Evolutionary conservation across 1,140 invertebrate genomes (phyloP).

Genomic region (Phthorimaea operculella): DNA sequence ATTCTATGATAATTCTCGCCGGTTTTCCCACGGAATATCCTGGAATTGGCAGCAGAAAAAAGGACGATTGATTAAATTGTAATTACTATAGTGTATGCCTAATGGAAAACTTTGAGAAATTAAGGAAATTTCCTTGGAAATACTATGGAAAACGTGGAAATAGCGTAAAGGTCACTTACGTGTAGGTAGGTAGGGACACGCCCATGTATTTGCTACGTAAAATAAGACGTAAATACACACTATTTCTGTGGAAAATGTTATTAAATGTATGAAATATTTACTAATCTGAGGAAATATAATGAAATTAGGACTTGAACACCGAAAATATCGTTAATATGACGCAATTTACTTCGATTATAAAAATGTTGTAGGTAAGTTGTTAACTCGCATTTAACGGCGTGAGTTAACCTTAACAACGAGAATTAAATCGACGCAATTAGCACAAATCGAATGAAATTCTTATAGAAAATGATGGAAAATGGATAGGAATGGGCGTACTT

Average conservation of each 20-base stretch:
- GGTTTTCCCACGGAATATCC: background rate
- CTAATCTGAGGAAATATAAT: background rate
- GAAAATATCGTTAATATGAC: background rate
- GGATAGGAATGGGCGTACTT: constrained; percentile 3
- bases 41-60: background rate
- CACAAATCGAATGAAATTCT: constrained; percentile 3
- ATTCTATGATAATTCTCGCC: background rate
- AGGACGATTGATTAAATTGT: background rate
- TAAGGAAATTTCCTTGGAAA: background rate
- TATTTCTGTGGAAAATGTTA: background rate
- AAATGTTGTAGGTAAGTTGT: background rate
- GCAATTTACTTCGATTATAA: background rate
- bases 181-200: background rate
- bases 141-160: too few species aligned
- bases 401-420: background rate
- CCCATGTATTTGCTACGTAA: background rate
- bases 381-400: background rate
- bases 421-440: background rate
- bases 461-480: background rate
- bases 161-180: too few species aligned
- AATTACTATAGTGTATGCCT: background rate
- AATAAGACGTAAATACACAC: background rate
- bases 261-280: background rate
- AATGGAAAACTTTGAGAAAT: background rate
- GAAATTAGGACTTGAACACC: background rate